Percentiles rank a stretch among this genome's conserved stretches.
Evolutionary conservation across 2,797 vertebrate genomes (phyloP).

Genomic region (Eremophila alpestris): DNA sequence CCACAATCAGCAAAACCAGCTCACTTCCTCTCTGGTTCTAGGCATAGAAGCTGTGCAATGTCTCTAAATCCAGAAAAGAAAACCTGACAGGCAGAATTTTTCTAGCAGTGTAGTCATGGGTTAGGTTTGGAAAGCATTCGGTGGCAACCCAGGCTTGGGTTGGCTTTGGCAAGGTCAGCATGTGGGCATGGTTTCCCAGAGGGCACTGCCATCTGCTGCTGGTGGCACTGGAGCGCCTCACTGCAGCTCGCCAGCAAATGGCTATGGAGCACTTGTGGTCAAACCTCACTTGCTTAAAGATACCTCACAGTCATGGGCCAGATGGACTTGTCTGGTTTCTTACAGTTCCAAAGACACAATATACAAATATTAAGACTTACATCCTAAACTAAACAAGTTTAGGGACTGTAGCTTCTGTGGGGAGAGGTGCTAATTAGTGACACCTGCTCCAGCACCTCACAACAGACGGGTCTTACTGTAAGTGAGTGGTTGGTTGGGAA

Average conservation of each 20-base stretch:
- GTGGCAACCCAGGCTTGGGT: not conserved
- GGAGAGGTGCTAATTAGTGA: conserved; percentile 31
- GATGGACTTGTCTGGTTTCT: not conserved
- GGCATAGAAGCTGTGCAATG: not conserved
- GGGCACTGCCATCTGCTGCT: conserved; percentile 71
- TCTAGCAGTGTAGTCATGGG: not conserved
- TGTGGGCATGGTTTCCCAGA: conserved; percentile 9
- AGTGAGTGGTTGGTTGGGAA: conserved; percentile 33
- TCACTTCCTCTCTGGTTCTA: not conserved
- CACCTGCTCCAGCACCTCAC: conserved; percentile 38
- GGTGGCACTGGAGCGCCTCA: not conserved
- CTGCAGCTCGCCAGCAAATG: not conserved
- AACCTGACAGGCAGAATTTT: not conserved
- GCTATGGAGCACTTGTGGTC: fast-evolving
- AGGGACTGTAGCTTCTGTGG: not conserved
- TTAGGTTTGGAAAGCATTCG: conserved; percentile 27
- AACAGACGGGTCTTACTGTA: conserved; percentile 45
- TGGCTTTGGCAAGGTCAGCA: not conserved
- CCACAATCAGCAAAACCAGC: not conserved
- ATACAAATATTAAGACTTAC: conserved; percentile 1
- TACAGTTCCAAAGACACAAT: not conserved
- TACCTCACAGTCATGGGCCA: not conserved
- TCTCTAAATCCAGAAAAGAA: conserved; percentile 37
- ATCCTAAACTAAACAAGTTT: conserved; percentile 39
- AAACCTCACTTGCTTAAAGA: not conserved